phyloP scores from a whole-genome alignment of 92 coral and sea anemone genomes.

The Isaurus tuberculatus region DNA sequence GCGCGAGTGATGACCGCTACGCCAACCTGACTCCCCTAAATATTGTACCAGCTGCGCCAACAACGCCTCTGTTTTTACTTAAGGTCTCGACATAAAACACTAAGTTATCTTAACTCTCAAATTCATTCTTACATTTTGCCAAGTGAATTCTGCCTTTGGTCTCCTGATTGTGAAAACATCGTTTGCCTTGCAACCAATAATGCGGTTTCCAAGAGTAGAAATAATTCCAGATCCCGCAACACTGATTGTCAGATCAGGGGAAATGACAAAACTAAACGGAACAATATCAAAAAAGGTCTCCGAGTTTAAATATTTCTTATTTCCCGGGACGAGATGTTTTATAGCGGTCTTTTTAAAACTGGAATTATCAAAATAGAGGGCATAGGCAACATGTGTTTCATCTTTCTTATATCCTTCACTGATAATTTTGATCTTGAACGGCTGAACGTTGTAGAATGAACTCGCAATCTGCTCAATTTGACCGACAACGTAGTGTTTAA shows the following conservation, averaged over 20 bases:
- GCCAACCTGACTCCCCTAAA: no score
- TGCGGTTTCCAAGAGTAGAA: constrained; percentile 73
- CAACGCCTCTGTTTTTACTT: no score
- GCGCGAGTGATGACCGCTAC: no score
- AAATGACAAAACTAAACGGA: constrained; percentile 80
- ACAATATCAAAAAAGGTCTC: constrained; percentile 81
- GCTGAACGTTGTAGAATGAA: constrained; percentile 63
- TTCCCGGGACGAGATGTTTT: constrained; percentile 54
- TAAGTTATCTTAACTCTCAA: no score
- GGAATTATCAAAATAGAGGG: constrained; percentile 69
- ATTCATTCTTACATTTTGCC: constrained; percentile 69
- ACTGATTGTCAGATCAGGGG: constrained; percentile 69
- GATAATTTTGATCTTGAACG: constrained; percentile 60
- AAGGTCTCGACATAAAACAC: no score
- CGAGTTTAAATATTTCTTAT: constrained; percentile 48
- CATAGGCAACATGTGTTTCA: constrained; percentile 69
- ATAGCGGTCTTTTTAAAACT: constrained; percentile 69
- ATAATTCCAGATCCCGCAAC: constrained; percentile 78
- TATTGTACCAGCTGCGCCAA: no score
- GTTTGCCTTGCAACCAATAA: constrained; percentile 69
- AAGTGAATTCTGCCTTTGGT: constrained; percentile 85
- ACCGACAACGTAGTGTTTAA: constrained; percentile 75
- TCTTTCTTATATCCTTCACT: constrained; percentile 26
- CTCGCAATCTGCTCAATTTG: constrained; percentile 76
- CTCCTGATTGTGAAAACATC: constrained; percentile 79